Conservation (phyloP, 2,113 vertebrate species). For the Forbesichthys agassizii region DNA sequence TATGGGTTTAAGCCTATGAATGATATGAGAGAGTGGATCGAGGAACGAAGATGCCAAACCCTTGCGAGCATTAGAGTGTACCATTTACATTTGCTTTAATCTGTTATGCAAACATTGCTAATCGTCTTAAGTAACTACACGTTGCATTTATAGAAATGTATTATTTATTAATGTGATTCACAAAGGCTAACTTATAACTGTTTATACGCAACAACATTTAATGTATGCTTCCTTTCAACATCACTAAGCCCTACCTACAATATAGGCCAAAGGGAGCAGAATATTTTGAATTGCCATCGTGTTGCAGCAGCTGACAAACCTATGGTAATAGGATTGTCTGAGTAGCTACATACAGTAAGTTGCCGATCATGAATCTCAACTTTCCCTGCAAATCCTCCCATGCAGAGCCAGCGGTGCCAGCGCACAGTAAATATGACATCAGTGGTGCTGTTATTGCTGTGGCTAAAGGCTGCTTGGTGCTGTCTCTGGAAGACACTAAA, state of each 20-base stretch:
- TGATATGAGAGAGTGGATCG: too few species aligned
- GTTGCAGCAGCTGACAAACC: constrained; percentile 1
- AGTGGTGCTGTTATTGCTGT: constrained; percentile 37
- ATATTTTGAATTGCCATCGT: background rate
- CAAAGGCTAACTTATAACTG: too few species aligned
- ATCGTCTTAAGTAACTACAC: too few species aligned
- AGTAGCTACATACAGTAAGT: constrained; percentile 9
- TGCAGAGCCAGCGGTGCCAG: constrained; percentile 30
- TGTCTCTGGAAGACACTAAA: constrained; percentile 40
- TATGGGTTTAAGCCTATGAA: too few species aligned
- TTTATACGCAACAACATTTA: background rate
- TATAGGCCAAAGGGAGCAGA: constrained; percentile 1
- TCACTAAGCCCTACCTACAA: background rate
- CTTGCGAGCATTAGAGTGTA: too few species aligned
- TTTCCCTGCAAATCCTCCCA: constrained; percentile 18
- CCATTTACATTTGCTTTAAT: too few species aligned
- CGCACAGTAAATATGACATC: constrained; percentile 45
- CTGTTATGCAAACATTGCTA: too few species aligned
- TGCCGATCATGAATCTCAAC: constrained; percentile 31
- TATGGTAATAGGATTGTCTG: constrained; percentile 9
- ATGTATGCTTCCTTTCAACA: constrained; percentile 16
- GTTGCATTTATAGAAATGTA: background rate
- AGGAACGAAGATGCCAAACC: too few species aligned
- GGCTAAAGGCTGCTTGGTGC: constrained; percentile 5
- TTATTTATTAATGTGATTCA: too few species aligned